Evolutionary conservation across 37 sponge, comb jelly and placozoan genomes (phyloP), one percentile per base, ranked within the genome.

Genomic region (Lycopodina hypogea): DNA sequence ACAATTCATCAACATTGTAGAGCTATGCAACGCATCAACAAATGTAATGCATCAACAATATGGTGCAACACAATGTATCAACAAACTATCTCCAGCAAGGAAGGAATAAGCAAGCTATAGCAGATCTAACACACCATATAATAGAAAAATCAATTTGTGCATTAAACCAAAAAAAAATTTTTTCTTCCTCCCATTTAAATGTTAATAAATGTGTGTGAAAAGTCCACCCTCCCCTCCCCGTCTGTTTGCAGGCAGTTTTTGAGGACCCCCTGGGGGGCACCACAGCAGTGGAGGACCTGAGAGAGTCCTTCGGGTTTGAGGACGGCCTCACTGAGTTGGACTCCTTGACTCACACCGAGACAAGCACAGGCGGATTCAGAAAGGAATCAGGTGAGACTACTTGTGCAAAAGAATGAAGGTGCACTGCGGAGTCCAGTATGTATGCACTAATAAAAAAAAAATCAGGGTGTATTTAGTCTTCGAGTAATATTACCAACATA

Each of bases 271-370:
- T 81, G n/a, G 82, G 72, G 7, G 74, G 82, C 9, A 22, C 42
- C 35, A 61, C 82, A 22, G 82, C 82, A 19, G 64, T 42, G 18
- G 68, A 68, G 45, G 82, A 81, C 48, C 74, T 81, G 34, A 73
- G 72, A 65, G 82, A 81, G 32, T 72, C 82, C 4, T 81, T 81
- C 64, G 82, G 82, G 39, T 81, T 81, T 30, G 74, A 81, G 34
- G 65, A 74, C 28, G 74, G 41, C 18, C 32, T 80, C 0, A 37
- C 53, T 22, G 74, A 51, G 56, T 23, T 55, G 33, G 42, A 35
- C 2, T 42, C 35, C 17, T 9, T 12, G 48, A 45, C 18, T 26
- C 66, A 32, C 11, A 4, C 66, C 12, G 35, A 65, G 66, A 33
- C 3, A 8, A 21, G 23, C 9, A 42, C 24, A 3, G 63, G 63